These are phyloP conservation scores for Crocuta crocuta DNA, from an alignment of 2,113 vertebrate genomes.

Conservation along the genomic window DNA sequence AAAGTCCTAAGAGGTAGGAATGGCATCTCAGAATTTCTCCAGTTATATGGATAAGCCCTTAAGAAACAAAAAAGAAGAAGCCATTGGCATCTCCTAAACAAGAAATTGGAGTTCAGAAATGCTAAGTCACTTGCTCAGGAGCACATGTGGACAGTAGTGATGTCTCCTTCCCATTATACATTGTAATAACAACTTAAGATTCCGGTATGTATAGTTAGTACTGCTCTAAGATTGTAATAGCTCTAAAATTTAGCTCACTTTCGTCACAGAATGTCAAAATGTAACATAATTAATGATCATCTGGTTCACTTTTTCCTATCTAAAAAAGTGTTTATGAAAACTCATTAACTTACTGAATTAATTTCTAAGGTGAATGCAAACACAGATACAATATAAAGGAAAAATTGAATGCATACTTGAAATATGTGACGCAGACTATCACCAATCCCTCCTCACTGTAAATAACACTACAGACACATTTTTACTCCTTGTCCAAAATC, in stretches of 20 bases:
- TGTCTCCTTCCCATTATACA: rapidly evolving
- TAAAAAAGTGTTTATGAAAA: not conserved
- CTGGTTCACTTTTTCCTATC: not conserved
- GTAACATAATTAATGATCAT: not conserved
- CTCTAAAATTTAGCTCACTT: not conserved
- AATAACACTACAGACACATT: not conserved
- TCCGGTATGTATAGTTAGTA: not conserved
- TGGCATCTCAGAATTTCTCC: not conserved
- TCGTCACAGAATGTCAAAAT: not conserved
- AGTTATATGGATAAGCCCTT: not conserved
- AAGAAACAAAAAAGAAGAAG: not conserved
- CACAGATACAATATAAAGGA: not conserved
- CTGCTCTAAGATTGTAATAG: not conserved
- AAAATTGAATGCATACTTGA: not conserved
- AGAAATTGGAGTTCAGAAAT: not conserved
- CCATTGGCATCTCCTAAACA: not conserved
- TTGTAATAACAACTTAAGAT: no score
- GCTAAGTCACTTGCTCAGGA: not conserved
- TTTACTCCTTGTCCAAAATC: not conserved
- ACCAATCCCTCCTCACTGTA: not conserved
- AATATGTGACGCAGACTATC: not conserved
- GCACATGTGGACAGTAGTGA: no score
- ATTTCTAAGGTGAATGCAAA: not conserved
- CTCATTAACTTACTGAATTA: not conserved
- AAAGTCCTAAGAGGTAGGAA: not conserved